Base-by-base conservation (phyloP, 2,797 vertebrate species). In the Enteromius mattozi region DNA sequence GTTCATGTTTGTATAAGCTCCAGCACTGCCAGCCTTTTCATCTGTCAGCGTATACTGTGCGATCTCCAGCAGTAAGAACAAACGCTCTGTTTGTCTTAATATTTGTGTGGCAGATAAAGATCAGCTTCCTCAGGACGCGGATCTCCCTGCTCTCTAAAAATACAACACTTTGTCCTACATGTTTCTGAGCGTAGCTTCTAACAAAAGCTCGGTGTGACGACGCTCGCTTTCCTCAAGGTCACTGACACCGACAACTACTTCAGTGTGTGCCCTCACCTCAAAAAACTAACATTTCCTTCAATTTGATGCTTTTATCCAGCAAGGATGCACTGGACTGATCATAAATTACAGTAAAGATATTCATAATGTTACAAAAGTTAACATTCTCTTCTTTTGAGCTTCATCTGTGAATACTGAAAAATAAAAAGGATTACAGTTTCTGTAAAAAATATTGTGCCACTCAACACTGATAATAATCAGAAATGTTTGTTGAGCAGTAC, bases 121-220 rank as follows among this genome's bases (percentile, higher is more conserved):
- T 88, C 47, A 9, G 78, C 85, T 87, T 88, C 87, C 88, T 82
- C 85, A 88, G 89, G 87, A 88, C 80, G 40, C 42, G 45, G 51
- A 82, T 54, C 70, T 78, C 71, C 74, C 70, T 17, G 71, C 45
- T 14, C 30, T 84, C 86, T 89, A 89, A 87, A 88, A 90, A 89
- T 89, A 89, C 33, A 13, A 33, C 77, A 63, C 83, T 83, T 24
- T 83, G 70, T 30, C 83, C 85, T 6, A 78, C 65, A 81, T 86
- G 59, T 68, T 83, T 49, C n/a, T 80, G 33, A 71, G 61, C 6
- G 37, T 51, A 49, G 27, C 70, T 80, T 82, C 68, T 80, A 80
- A 82, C 84, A 86, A 87, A 86, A 59, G 56, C 65, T 80, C 70
- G 40, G 76, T 82, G 72, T 84, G 54, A 88, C 68, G 54, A 82